Evolutionary conservation across 2,888 invertebrate genomes (phyloP).

Genomic region (Papilio protenor): DNA sequence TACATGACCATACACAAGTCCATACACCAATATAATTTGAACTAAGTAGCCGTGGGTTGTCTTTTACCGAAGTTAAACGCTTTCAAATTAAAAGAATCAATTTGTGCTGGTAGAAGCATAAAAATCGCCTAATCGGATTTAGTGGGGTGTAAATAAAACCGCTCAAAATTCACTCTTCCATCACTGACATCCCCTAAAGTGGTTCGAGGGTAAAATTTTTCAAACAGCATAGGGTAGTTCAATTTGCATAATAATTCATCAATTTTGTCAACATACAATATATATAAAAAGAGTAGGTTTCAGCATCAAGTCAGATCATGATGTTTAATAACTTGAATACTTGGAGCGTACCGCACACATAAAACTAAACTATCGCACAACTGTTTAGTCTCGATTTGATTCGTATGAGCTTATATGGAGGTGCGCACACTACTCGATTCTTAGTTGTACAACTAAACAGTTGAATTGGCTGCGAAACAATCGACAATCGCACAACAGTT

Average conservation of each 20-base stretch:
- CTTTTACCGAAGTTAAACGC: neutral
- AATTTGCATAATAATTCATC: slow-evolving; percentile 29
- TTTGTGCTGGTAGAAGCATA: neutral
- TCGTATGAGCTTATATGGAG: too few species aligned
- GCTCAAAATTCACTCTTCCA: slow-evolving; percentile 15
- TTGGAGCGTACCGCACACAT: too few species aligned
- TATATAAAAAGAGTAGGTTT: neutral
- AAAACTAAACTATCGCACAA: too few species aligned
- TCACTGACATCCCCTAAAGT: slow-evolving; percentile 13
- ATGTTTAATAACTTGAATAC: neutral
- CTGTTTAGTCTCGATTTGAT: too few species aligned
- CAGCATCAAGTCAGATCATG: neutral
- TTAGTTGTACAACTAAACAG: too few species aligned
- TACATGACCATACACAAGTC: neutral
- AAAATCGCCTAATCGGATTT: slow-evolving; percentile 21
- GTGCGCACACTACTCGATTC: too few species aligned
- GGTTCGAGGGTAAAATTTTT: slow-evolving; percentile 17
- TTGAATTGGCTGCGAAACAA: too few species aligned
- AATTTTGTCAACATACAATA: neutral
- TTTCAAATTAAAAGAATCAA: neutral
- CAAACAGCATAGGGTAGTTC: slow-evolving; percentile 11
- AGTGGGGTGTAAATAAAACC: slow-evolving; percentile 3
- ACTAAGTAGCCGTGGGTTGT: neutral
- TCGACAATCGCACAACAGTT: too few species aligned
- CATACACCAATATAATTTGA: neutral